These are phyloP conservation scores for Cotesia congregata DNA, from an alignment of 2,888 invertebrate genomes.

Conservation along the genomic window DNA sequence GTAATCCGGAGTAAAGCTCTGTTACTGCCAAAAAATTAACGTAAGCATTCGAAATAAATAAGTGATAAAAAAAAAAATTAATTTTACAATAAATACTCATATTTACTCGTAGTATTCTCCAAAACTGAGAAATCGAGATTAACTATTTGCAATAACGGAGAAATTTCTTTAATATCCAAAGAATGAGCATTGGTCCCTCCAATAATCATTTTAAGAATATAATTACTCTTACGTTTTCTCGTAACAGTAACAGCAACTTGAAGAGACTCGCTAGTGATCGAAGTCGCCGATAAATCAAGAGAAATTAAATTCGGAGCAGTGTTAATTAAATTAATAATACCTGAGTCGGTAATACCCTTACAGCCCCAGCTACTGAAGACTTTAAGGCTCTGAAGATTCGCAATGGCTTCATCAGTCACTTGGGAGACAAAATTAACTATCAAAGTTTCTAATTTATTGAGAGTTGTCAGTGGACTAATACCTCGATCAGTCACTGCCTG, in stretches of 20 bases:
- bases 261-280: conserved; percentile 55
- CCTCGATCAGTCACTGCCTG: conserved; percentile 39
- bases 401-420: conserved; percentile 55
- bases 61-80: conserved; percentile 2
- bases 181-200: conserved; percentile 53
- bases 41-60: background rate
- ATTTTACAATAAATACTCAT: background rate
- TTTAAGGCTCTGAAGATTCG: conserved; percentile 54
- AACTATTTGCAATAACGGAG: conserved; percentile 60
- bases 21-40: too few species aligned
- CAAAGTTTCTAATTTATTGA: conserved; percentile 58
- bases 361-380: conserved; percentile 60
- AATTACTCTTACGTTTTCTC: conserved; percentile 56
- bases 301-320: conserved; percentile 55
- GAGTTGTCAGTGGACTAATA: conserved; percentile 52
- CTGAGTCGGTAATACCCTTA: conserved; percentile 51
- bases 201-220: conserved; percentile 59
- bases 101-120: background rate
- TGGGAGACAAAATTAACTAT: conserved; percentile 55
- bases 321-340: conserved; percentile 54
- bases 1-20: too few species aligned
- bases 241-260: conserved; percentile 57
- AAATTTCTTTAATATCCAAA: conserved; percentile 48
- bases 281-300: conserved; percentile 61
- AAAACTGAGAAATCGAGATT: conserved; percentile 54